These are phyloP conservation scores for Tenthredo notha DNA, from an alignment of 2,888 invertebrate species.

Conservation along the genomic window DNA sequence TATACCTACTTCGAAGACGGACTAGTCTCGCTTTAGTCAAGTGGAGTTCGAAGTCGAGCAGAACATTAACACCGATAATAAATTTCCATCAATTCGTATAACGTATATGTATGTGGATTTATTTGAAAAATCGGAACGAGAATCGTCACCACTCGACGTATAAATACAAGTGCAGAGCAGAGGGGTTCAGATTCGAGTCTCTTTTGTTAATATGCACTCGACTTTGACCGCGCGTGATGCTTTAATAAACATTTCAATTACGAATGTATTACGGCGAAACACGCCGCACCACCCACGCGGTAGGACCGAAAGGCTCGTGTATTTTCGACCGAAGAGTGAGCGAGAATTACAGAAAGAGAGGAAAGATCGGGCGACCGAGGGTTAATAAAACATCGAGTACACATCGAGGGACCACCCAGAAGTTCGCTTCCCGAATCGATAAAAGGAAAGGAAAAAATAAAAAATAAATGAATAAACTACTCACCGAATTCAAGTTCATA, in stretches of 20 bases:
- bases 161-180: neutral
- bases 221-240: slow-evolving; percentile 53
- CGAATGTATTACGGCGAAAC: slow-evolving; percentile 70
- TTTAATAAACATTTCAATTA: slow-evolving; percentile 73
- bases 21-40: neutral
- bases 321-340: slow-evolving; percentile 69
- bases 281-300: slow-evolving; percentile 72
- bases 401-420: slow-evolving; percentile 71
- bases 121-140: neutral
- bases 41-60: neutral
- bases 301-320: slow-evolving; percentile 67
- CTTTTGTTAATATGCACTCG: slow-evolving; percentile 50
- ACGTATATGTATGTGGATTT: neutral
- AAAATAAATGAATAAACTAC: slow-evolving; percentile 6
- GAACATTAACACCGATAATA: neutral
- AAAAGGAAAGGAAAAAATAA: slow-evolving; percentile 57
- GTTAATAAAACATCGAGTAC: slow-evolving; percentile 57
- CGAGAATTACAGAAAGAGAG: slow-evolving; percentile 51
- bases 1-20: neutral
- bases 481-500: slow-evolving; percentile 18
- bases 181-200: slow-evolving; percentile 37
- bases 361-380: slow-evolving; percentile 63
- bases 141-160: neutral
- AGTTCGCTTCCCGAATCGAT: slow-evolving; percentile 72
- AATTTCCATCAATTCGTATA: slow-evolving; percentile 52